Evolutionary conservation across 92 coral and sea anemone species (phyloP), one percentile per base, ranked within the genome.

Genomic region (Nematostella vectensis): DNA sequence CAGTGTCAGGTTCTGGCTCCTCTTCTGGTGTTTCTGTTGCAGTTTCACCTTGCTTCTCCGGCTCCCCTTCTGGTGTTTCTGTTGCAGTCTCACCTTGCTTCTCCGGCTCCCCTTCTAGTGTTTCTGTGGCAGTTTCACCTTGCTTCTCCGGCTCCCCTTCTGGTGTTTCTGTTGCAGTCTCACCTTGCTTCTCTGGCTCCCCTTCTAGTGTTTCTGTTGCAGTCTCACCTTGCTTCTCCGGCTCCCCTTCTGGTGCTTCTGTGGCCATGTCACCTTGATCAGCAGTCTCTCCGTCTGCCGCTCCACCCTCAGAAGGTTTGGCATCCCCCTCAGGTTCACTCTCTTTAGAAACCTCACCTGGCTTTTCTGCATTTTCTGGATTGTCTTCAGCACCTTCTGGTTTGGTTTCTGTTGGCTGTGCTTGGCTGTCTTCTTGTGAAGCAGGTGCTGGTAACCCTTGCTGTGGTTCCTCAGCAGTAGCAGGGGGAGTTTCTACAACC

Each of bases 1-100:
- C 61, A 31, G 23, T 63, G 36, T 58, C 64, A 45, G 51, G 12
- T 22, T 47, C 48, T 19, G 31, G 16, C 16, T 65, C 72, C 25
- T 33, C 73, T 12, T 51, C 68, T 45, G 60, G 58, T 31, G 50
- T 55, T 11, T 30, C 66, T 43, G 58, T 39, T 11, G 55, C 31
- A 25, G 33, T 51, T 1, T 66, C 66, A 17, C 6, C 52, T 11
- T 23, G 26, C 27, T 58, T 58, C 25, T 28, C 63, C 18, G 24
- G 33, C 43, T 30, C 20, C 10, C 24, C 73, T 0, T 67, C 57
- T 24, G 70, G 1, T 27, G 70, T 50, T 53, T 50, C 42, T 6
- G 40, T 33, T 6, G 40, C 40, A 6, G 15, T 6, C 40, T 33
- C 8, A 6, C 15, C 40, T 15, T 33, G 40, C 6, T 15, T 15